Base-by-base conservation (phyloP, 2,888 invertebrate genomes). In the Acrobasis repandana region DNA sequence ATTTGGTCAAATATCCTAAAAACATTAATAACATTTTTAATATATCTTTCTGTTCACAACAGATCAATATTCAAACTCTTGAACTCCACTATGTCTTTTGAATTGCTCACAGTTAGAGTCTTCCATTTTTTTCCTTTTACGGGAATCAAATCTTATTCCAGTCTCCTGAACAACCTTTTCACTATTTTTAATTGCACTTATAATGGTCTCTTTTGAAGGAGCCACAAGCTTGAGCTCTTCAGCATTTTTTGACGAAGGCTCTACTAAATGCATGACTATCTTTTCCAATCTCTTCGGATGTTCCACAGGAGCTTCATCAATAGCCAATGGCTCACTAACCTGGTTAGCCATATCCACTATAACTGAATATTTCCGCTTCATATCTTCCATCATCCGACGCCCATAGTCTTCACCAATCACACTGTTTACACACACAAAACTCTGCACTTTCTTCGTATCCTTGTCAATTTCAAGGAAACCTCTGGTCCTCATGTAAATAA, bases 401-500 rank as follows among this genome's bases (percentile, higher is more conserved):
- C 97, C 97, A 85, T 96, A 95, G 75, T 97, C 96, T 65, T 95
- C 94, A 63, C 95, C 94, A 66, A 95, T 94, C 60, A 96, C 91
- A 63, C 96, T 96, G 80, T 98, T 98, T 61, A 97, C 94, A 85
- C 97, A 98, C 47, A 97, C 95, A 86, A 98, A 97, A 65, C 97
- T 97, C 77, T 95, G 96, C 33, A 97, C 96, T 61, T 94, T 94
- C 70, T 96, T 96, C 8, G 95, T 95, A 56, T 91, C 91, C 76
- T 94, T 95, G 76, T 97, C 96, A 67, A 96, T 95, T 87, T 97
- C 97, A 59, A 98, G 93, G 76, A 95, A 97, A 10, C 98, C 98
- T 69, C 95, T 94, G 0, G 97, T 97, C 76, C 95, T 94, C 82
- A 98, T 93, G 76, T 96, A 97, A 70, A 98, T 96, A 74, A 96